Evolutionary conservation across 1,140 invertebrate species (phyloP), one percentile per base, ranked within the genome.

Genomic region (Trichoplusia ni): DNA sequence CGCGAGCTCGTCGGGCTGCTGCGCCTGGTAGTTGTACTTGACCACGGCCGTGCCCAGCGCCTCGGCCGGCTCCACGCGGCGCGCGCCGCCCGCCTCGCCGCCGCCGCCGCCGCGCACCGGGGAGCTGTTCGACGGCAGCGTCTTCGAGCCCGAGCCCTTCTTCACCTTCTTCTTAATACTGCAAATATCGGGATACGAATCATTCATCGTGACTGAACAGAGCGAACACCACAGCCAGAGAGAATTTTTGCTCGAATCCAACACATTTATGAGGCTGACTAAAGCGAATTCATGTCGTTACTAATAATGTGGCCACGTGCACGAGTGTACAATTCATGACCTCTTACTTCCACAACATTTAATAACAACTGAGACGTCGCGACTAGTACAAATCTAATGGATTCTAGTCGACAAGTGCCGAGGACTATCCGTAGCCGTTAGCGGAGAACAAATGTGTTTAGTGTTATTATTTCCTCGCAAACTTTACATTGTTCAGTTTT

Each of bases 21-120:
- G 97, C 21, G 98, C 98, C 91, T 98, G 97, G 88, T 99, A 99
- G 90, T 98, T 98, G 90, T 98, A 99, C 91, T 99, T 99, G 53
- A 98, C 98, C 60, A 98, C 94, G 13, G 98, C 98, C 4, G 96
- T 94, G 33, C 96, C 96, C 71, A 97, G 96, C 9, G 96, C 95
- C 89, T 98, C 96, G 51, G 94, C 93, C 31, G 96, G 95, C 91
- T 97, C 96, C 38, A 94, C 94, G 68, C 95, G 89, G 67, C 94
- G 92, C 69, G 94, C 91, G 38, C 94, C 93, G 37, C 95, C 95
- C 71, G 95, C 96, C 94, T 62, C 95, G 92, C 71, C 94, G 93
- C 21, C 38, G 14, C 78, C 68, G 21, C 95, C 93, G 54, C 95
- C 95, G 60, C 96, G 92, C 23, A 96, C 96, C 5, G 96, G 95